Evolutionary conservation across 2,797 vertebrate species (phyloP).

Genomic region (Lutjanus campechanus): DNA sequence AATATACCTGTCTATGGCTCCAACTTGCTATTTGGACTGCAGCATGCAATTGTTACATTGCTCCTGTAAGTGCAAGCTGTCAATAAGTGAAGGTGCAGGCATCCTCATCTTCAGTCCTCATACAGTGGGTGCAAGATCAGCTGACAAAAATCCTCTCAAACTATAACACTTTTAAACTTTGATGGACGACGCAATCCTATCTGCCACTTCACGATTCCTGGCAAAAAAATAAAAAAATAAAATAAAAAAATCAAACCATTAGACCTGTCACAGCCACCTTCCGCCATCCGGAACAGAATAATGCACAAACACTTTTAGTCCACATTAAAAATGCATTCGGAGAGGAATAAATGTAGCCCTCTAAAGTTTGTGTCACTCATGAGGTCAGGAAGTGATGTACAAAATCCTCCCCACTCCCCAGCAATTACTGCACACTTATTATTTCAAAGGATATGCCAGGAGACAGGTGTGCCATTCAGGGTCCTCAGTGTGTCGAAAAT

Average conservation of each 20-base stretch:
- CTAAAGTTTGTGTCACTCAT: constrained; percentile 87
- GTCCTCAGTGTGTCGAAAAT: constrained; percentile 79
- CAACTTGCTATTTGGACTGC: no score
- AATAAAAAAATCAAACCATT: constrained; percentile 77
- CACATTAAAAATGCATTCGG: constrained; percentile 86
- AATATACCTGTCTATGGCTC: no score
- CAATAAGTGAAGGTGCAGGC: constrained; percentile 64
- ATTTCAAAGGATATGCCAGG: constrained; percentile 86
- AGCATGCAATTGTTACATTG: no score
- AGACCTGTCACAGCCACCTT: constrained; percentile 76
- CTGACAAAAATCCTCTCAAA: constrained; percentile 69
- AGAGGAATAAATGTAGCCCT: constrained; percentile 82
- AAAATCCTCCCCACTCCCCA: constrained; percentile 81
- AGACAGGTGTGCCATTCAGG: constrained; percentile 88
- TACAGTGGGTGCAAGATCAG: constrained; percentile 52
- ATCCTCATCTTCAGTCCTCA: constrained; percentile 53
- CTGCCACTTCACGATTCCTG: constrained; percentile 78
- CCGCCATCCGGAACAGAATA: constrained; percentile 72
- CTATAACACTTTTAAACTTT: constrained; percentile 72
- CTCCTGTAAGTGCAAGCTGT: constrained; percentile 46
- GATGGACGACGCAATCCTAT: constrained; percentile 75
- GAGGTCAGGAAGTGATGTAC: constrained; percentile 86
- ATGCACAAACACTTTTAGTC: constrained; percentile 84
- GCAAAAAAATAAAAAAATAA: constrained; percentile 49
- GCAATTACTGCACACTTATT: constrained; percentile 87